Evolutionary conservation across 1,140 invertebrate species (phyloP), one percentile per base, ranked within the genome.

Genomic region (Anastrepha ludens): DNA sequence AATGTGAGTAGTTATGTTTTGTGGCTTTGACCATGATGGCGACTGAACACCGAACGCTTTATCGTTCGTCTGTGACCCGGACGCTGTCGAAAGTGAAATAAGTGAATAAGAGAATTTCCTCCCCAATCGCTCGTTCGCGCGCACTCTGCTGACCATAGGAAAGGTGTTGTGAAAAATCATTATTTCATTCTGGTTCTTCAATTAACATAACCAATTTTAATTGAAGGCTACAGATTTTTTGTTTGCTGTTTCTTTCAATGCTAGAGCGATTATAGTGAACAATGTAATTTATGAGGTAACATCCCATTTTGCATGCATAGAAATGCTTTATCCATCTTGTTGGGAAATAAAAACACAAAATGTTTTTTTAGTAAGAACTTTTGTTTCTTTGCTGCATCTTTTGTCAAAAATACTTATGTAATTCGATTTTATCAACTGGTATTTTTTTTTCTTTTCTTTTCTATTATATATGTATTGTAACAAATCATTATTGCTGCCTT

Each of bases 391-490:
- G 74, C 74, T 81, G 74, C 74, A 50, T 81, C 74, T 55, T 81
- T 81, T 81, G 74, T 81, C 74, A 81, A 81, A 81, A 81, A 81
- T 81, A 81, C 74, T 81, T 81, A 29, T 29, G 29, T 29, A 81
- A 55, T 29, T 81, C 74, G 47, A 81, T 81, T 81, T 81, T 81
- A 81, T 81, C 74, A 81, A 81, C 47, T 81, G 74, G 74, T 81
- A 74, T 74, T 17, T 81, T 81, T 81, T 81, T 81, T 50, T 17
- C 7, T 29, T 74, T 74, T 74, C 70, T 47, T 55, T 55, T 81
- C 74, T 74, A 81, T 81, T 81, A 81, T 81, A 55, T 81, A 81
- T 81, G 44, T 81, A 81, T 81, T 81, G 74, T 81, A 81, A 81
- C 74, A 81, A 81, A 81, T 81, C 47, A 81, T 55, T 81, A 20